Percentiles rank a stretch among this genome's conserved stretches.
phyloP scores from a whole-genome alignment of 2,888 invertebrate genomes.

The Papilio protenor region DNA sequence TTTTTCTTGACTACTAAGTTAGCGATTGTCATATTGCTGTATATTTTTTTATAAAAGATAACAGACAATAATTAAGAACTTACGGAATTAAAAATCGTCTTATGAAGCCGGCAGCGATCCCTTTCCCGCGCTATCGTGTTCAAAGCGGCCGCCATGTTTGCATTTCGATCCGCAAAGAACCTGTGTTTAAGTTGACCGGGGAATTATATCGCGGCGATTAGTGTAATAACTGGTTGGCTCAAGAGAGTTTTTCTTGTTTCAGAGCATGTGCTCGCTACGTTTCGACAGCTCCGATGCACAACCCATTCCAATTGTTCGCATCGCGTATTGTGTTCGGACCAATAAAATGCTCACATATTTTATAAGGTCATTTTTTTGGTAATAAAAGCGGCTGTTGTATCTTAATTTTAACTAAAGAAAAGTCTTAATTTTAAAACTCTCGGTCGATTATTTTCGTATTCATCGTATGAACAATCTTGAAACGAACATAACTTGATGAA shows the following conservation, averaged over 20 bases:
- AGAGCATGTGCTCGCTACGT: conserved; percentile 68
- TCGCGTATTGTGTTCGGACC: conserved; percentile 76
- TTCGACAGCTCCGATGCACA: conserved; percentile 70
- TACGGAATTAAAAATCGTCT: conserved; percentile 45
- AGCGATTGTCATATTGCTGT: neutral
- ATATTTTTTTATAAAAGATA: neutral
- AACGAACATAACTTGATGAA: neutral
- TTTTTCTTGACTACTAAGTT: neutral
- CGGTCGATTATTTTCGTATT: too few species aligned
- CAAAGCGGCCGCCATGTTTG: conserved; percentile 84
- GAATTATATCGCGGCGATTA: conserved; percentile 85
- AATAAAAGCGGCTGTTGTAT: neutral
- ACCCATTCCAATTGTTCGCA: conserved; percentile 71
- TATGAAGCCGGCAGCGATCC: conserved; percentile 57
- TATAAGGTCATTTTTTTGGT: conserved; percentile 53
- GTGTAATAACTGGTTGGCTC: conserved; percentile 83
- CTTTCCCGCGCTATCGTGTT: conserved; percentile 71
- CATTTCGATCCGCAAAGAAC: conserved; percentile 83
- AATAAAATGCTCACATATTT: conserved; percentile 71
- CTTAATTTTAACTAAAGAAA: neutral
- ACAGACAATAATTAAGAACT: neutral
- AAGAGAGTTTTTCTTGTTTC: conserved; percentile 77
- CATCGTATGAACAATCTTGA: too few species aligned
- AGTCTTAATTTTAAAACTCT: neutral
- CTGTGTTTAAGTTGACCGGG: conserved; percentile 84